Evolutionary conservation across 1,140 invertebrate species (phyloP).

Genomic region (Drosophila tristis): DNA sequence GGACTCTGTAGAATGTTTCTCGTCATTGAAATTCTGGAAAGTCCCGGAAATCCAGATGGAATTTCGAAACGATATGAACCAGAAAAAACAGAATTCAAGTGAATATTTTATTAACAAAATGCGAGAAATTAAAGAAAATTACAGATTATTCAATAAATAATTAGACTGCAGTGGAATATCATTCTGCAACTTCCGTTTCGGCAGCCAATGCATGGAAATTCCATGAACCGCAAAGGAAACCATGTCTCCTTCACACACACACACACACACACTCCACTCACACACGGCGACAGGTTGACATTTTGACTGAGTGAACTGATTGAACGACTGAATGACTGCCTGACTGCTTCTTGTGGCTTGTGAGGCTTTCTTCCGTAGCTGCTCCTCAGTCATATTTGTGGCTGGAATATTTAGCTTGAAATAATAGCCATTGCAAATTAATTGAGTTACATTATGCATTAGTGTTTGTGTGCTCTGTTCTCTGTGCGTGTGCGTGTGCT

Average conservation of each 20-base stretch:
- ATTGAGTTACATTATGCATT: slow-evolving; percentile 69
- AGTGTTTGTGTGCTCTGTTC: slow-evolving; percentile 29
- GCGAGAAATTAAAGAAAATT: slow-evolving; percentile 35
- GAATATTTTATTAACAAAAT: slow-evolving; percentile 28
- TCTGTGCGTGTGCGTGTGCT: not conserved
- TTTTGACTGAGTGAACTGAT: slow-evolving; percentile 10
- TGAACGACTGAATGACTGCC: slow-evolving; percentile 23
- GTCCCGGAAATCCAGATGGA: too few relatives aligned
- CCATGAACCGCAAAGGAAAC: too few relatives aligned
- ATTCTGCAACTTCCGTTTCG: not conserved
- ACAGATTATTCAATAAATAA: slow-evolving; percentile 40
- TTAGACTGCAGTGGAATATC: not conserved
- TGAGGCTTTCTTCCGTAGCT: slow-evolving; percentile 19
- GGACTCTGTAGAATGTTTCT: not conserved
- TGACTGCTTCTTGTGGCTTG: slow-evolving; percentile 9
- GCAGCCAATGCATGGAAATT: too few relatives aligned
- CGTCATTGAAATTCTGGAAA: not conserved
- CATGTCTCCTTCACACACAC: too few relatives aligned
- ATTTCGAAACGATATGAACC: not conserved
- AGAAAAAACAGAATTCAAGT: slow-evolving; percentile 12
- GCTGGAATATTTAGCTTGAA: slow-evolving; percentile 24
- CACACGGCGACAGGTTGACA: too few relatives aligned
- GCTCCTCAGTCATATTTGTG: not conserved
- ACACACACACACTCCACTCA: too few relatives aligned
- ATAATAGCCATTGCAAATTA: slow-evolving; percentile 71